Base-by-base conservation (phyloP, 2,113 vertebrate species). In the Oryctolagus cuniculus region DNA sequence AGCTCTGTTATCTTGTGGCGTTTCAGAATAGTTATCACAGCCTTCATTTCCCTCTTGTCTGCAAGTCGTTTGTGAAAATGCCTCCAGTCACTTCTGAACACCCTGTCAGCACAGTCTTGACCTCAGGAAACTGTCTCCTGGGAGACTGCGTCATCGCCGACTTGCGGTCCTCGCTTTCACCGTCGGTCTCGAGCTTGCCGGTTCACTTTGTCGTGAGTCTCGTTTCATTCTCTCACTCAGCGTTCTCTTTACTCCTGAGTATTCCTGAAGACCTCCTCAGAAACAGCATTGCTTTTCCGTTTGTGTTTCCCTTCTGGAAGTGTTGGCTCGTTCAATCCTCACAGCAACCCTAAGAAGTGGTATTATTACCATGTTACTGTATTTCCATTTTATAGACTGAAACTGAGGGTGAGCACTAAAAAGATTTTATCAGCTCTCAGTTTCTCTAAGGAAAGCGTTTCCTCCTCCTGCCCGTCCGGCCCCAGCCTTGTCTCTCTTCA, bases 1-100 rank as follows among this genome's bases (percentile, higher is more conserved):
- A 10, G 21, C 63, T 81, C 58, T 53, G 19, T 31, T 69, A 4
- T 58, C 8, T 91, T 53, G 51, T 2, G 31, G 10, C 38, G 2
- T 87, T 75, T 72, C 58, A 22, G n/a, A 36, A n/a, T 29, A 84
- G n/a, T 73, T 64, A n/a, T 34, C 13, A 7, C 19, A 77, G 83
- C 36, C 34, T 78, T 85, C 29, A 10, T 55, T 89, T 84, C 61
- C 77, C 38, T 87, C 84, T 89, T 63, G 22, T 89, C 19, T 58
- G 16, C 78, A 86, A 25, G 27, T 94, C 66, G 44, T 67, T 51
- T 51, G 22, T 90, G 49, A 92, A 89, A 85, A 84, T 58, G 10
- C 69, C 21, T 58, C 49, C 63, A 72, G 31, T 88, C 44, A 31
- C 81, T 67, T 87, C 53, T 55, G 80, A 73, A 49, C 10, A 2